A percentile compares a stretch with the other conserved stretches of the same genome.
These are phyloP conservation scores for Epiblema foenella DNA, from an alignment of 2,888 invertebrate genomes.

Conservation along the genomic window DNA sequence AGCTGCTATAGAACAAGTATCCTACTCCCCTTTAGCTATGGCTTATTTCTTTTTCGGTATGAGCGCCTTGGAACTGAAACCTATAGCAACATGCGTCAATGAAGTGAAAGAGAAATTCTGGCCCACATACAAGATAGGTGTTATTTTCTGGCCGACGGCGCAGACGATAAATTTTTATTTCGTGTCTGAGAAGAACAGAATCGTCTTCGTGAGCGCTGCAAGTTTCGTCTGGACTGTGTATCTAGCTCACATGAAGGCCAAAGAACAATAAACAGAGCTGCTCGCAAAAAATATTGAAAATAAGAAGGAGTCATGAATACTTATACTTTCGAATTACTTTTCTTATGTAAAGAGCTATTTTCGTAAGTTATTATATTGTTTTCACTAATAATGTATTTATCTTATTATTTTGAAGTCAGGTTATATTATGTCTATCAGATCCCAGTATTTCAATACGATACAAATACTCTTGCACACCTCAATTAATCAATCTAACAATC, in stretches of 20 bases:
- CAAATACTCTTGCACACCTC: too few relatives aligned
- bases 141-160: constrained; percentile 88
- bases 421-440: neutral
- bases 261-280: constrained; percentile 47
- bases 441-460: too few relatives aligned
- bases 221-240: constrained; percentile 91
- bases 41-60: constrained; percentile 91
- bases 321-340: neutral
- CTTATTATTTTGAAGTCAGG: constrained; percentile 1
- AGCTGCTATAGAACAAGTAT: constrained; percentile 87
- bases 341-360: neutral
- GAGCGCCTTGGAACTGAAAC: constrained; percentile 88
- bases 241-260: constrained; percentile 89
- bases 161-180: constrained; percentile 90
- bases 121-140: constrained; percentile 89
- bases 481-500: too few relatives aligned
- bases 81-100: constrained; percentile 83
- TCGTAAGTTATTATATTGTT: neutral
- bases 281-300: constrained; percentile 3
- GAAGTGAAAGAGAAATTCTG: constrained; percentile 89
- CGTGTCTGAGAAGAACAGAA: constrained; percentile 89
- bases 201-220: constrained; percentile 89
- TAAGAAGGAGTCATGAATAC: neutral
- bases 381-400: neutral
- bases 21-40: constrained; percentile 90